Evolutionary conservation across 2,888 invertebrate genomes (phyloP).

Genomic region (Stenchaetothrips biformis): DNA sequence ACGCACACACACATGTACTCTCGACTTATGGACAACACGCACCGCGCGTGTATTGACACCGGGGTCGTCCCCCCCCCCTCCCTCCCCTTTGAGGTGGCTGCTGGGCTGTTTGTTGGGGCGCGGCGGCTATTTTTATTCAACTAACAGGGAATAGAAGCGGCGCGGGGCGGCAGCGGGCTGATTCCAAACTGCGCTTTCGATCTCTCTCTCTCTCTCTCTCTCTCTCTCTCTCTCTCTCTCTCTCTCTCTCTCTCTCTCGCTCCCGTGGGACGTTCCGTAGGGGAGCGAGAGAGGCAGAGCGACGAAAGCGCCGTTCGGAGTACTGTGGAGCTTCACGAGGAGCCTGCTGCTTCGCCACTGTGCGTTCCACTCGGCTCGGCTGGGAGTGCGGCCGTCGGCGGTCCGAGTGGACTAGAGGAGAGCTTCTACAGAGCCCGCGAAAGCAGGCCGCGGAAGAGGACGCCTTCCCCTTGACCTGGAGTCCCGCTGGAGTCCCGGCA

Average conservation of each 20-base stretch:
- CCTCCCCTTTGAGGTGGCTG: slow-evolving; percentile 26
- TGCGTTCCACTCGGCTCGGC: no score
- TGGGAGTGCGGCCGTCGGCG: no score
- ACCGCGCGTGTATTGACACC: no score
- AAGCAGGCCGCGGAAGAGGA: no score
- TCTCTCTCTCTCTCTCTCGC: slow-evolving; percentile 4
- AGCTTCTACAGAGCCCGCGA: no score
- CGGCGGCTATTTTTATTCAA: neutral
- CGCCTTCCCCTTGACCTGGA: no score
- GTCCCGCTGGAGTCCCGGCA: no score
- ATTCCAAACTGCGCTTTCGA: slow-evolving; percentile 35
- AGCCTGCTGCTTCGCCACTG: no score
- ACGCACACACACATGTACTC: neutral
- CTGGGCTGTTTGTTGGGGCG: slow-evolving; percentile 33
- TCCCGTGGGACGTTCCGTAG: neutral
- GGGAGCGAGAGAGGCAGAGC: no score
- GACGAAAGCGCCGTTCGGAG: no score
- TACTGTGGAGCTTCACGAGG: no score
- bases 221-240: slow-evolving; percentile 32
- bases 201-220: slow-evolving; percentile 34
- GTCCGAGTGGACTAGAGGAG: no score
- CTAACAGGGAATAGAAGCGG: slow-evolving; percentile 24
- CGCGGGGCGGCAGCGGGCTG: slow-evolving; percentile 36
- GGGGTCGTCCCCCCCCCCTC: neutral
- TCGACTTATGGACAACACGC: neutral